Evolutionary conservation across 2,797 vertebrate genomes (phyloP).

Genomic region (Enteromius unitaeniatus): DNA sequence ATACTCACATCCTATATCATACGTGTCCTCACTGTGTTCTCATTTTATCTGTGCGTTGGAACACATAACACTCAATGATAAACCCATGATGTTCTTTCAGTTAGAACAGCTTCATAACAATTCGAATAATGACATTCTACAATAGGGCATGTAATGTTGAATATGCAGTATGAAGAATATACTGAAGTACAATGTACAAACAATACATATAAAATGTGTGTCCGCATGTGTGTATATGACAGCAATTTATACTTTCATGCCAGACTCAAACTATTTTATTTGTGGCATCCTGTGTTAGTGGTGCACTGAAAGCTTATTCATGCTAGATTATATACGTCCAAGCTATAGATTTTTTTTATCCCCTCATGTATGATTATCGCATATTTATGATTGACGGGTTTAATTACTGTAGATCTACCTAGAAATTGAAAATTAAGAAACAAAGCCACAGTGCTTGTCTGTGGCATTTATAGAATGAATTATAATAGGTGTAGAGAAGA

Average conservation of each 20-base stretch:
- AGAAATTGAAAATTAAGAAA: slow-evolving; percentile 12
- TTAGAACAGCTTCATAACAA: not conserved
- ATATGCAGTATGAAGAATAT: not conserved
- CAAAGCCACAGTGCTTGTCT: not conserved
- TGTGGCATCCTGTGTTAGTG: not conserved
- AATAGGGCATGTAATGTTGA: not conserved
- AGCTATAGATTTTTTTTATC: not conserved
- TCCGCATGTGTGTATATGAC: too few species aligned
- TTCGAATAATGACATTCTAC: not conserved
- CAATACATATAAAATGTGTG: not conserved
- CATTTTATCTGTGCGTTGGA: not conserved
- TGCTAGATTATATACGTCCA: not conserved
- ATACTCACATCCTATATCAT: not conserved
- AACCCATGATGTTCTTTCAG: not conserved
- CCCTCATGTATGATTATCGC: not conserved
- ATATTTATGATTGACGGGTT: not conserved
- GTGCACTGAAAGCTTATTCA: not conserved
- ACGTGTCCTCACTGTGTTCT: not conserved
- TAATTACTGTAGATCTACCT: not conserved
- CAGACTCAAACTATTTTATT: not conserved
- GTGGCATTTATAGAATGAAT: slow-evolving; percentile 34
- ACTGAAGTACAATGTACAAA: not conserved
- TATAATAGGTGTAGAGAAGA: slow-evolving; percentile 44
- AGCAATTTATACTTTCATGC: not conserved
- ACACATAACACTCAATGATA: not conserved